A percentile compares a stretch with the other conserved stretches of the same genome.
Conservation (phyloP, 2,888 invertebrate species). For the Brachypalpus laphriformis region DNA sequence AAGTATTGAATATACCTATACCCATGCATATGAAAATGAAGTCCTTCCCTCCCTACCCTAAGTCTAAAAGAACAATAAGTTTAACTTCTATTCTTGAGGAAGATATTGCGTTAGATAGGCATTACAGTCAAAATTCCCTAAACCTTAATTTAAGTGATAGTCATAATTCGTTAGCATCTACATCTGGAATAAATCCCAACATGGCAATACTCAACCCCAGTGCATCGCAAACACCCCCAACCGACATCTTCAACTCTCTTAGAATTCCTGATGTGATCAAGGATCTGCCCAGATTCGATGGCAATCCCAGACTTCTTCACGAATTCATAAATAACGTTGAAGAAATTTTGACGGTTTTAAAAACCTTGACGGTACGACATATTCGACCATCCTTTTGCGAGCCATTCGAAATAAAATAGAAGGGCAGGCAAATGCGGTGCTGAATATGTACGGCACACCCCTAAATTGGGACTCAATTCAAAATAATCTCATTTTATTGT, state of each 20-base stretch:
- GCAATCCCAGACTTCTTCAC: neutral
- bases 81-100: no score
- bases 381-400: neutral
- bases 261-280: slow-evolving; percentile 18
- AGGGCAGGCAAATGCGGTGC: neutral
- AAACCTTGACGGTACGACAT: neutral
- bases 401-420: neutral
- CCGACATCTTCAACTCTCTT: neutral
- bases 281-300: slow-evolving; percentile 7
- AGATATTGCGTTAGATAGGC: no score
- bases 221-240: no score
- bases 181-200: no score
- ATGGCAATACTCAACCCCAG: no score
- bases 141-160: no score
- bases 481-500: slow-evolving; percentile 32
- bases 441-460: neutral
- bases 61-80: no score
- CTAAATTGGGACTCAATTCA: neutral
- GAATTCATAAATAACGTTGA: slow-evolving; percentile 9
- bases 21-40: no score
- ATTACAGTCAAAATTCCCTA: no score
- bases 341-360: neutral
- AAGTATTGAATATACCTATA: no score
- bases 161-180: no score
- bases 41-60: no score